These are phyloP conservation scores for Platyscapa corneri DNA, from an alignment of 1,140 invertebrate species.

Conservation along the genomic window DNA sequence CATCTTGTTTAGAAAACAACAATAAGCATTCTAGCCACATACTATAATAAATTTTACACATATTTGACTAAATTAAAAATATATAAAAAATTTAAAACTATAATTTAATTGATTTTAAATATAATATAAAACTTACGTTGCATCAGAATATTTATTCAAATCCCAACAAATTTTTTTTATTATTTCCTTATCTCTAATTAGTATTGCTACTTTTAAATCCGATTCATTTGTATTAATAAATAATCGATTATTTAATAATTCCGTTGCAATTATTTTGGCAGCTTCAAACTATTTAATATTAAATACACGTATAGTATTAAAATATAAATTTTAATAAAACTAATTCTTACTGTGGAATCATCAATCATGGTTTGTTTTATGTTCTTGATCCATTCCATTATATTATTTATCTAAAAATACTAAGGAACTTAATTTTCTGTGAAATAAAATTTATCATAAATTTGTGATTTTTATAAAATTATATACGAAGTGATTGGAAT, in stretches of 20 bases:
- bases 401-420: too few relatives aligned
- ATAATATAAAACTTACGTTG: neutral
- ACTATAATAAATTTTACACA: neutral
- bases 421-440: too few relatives aligned
- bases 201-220: neutral
- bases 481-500: too few relatives aligned
- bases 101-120: neutral
- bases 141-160: neutral
- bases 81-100: neutral
- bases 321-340: neutral
- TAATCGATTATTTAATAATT: neutral
- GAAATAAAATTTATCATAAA: too few relatives aligned
- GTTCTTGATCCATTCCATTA: neutral
- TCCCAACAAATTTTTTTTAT: neutral
- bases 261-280: neutral
- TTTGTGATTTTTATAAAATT: too few relatives aligned
- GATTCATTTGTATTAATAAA: neutral
- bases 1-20: neutral
- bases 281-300: neutral
- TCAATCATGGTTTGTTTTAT: neutral
- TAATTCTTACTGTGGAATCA: neutral
- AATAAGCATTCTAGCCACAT: neutral
- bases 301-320: too few relatives aligned
- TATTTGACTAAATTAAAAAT: neutral
- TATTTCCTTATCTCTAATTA: neutral